These are phyloP conservation scores for Gymnosoma rotundatum DNA, from an alignment of 2,888 invertebrate genomes.

Conservation along the genomic window DNA sequence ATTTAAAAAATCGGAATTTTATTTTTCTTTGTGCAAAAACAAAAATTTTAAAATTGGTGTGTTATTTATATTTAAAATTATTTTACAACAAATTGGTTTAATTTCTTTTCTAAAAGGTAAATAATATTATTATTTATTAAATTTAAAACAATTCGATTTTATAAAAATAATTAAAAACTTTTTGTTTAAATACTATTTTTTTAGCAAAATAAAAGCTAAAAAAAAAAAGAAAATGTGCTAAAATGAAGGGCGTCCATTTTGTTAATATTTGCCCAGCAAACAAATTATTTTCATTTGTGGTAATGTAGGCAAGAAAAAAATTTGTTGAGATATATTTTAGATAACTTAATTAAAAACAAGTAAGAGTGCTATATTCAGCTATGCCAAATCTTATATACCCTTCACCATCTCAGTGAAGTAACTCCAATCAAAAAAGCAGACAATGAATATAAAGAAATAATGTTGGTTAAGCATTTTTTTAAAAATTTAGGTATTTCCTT, in stretches of 20 bases:
- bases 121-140: conserved; percentile 15
- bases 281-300: neutral
- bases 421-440: too few species aligned
- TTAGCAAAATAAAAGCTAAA: neutral
- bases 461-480: too few species aligned
- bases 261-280: conserved; percentile 44
- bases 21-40: conserved; percentile 1
- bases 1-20: conserved; percentile 18
- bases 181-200: neutral
- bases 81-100: conserved; percentile 33
- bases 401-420: too few species aligned
- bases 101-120: conserved; percentile 50
- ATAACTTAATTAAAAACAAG: too few species aligned
- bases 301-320: neutral
- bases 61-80: neutral
- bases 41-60: conserved; percentile 17
- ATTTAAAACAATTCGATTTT: neutral
- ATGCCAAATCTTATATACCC: too few species aligned
- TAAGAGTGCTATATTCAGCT: too few species aligned
- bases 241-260: conserved; percentile 65
- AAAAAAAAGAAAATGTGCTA: neutral
- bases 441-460: too few species aligned
- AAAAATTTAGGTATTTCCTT: too few species aligned
- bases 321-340: too few species aligned
- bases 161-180: neutral